Conservation (phyloP, 1,140 invertebrate species). For the Stratiolaelaps scimitus region DNA sequence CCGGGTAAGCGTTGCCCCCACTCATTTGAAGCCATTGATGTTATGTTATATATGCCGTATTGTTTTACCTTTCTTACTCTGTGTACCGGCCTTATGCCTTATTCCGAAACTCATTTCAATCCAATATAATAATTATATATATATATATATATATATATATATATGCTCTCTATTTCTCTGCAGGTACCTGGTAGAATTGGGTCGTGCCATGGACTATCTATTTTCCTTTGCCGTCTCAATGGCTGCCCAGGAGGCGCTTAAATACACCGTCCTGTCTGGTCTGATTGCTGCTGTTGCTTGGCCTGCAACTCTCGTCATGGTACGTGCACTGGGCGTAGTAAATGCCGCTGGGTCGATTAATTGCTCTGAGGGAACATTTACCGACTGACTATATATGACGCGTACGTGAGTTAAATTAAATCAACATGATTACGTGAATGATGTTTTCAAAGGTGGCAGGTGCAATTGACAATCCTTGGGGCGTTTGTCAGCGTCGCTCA, state of each 20-base stretch:
- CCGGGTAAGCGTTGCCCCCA: constrained; percentile 39
- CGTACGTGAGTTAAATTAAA: too few species aligned
- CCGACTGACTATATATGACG: too few species aligned
- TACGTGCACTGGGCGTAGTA: too few species aligned
- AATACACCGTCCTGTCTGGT: constrained; percentile 56
- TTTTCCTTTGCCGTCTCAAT: constrained; percentile 52
- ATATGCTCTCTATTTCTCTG: not conserved
- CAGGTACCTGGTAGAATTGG: constrained; percentile 52
- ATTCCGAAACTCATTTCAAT: too few species aligned
- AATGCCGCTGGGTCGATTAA: too few species aligned
- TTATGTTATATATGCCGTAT: too few species aligned
- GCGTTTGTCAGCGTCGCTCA: constrained; percentile 53
- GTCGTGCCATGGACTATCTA: constrained; percentile 52
- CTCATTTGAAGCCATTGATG: too few species aligned
- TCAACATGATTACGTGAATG: not conserved
- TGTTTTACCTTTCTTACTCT: too few species aligned
- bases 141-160: too few species aligned
- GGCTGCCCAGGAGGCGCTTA: constrained; percentile 58
- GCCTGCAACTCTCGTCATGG: constrained; percentile 52
- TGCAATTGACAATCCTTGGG: constrained; percentile 62
- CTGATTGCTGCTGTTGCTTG: constrained; percentile 55
- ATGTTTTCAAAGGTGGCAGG: constrained; percentile 40
- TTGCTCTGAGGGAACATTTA: too few species aligned
- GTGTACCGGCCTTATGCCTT: too few species aligned
- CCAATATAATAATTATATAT: too few species aligned